A percentile compares a stretch with the other conserved stretches of the same genome.
Conservation (phyloP, 2,113 vertebrate species). For the Thermophis baileyi region DNA sequence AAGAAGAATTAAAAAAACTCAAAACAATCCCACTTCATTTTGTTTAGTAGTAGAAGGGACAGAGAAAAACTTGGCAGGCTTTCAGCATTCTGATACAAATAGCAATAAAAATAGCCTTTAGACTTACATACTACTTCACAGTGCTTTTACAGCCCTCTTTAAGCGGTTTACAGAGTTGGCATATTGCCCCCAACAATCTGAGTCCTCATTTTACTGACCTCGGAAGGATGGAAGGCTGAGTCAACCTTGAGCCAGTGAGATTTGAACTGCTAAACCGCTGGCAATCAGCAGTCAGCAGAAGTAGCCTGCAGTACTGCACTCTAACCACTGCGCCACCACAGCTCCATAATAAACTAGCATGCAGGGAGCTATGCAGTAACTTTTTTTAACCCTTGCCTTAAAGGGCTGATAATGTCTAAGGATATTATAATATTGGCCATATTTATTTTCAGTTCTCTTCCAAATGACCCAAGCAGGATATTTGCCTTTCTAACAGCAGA, state of each 20-base stretch:
- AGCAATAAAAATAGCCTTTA: too few relatives aligned
- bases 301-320: too few relatives aligned
- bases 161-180: too few relatives aligned
- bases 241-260: too few relatives aligned
- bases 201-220: too few relatives aligned
- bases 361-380: not conserved
- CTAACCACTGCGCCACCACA: too few relatives aligned
- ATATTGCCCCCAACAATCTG: too few relatives aligned
- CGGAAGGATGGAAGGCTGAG: too few relatives aligned
- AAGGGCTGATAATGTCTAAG: not conserved
- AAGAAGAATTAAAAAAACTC: not conserved
- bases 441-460: not conserved
- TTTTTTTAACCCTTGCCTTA: not conserved
- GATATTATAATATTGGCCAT: not conserved
- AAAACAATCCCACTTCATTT: not conserved
- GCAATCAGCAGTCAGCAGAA: too few relatives aligned
- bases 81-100: not conserved
- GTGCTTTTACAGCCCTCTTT: too few relatives aligned
- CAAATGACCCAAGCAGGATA: not conserved
- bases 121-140: too few relatives aligned
- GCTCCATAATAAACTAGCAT: not conserved
- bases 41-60: not conserved
- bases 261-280: too few relatives aligned
- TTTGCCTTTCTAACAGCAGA: not conserved
- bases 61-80: not conserved